A percentile compares a stretch with the other conserved stretches of the same genome.
Conservation (phyloP, 2,113 vertebrate genomes). For the Platichthys flesus region DNA sequence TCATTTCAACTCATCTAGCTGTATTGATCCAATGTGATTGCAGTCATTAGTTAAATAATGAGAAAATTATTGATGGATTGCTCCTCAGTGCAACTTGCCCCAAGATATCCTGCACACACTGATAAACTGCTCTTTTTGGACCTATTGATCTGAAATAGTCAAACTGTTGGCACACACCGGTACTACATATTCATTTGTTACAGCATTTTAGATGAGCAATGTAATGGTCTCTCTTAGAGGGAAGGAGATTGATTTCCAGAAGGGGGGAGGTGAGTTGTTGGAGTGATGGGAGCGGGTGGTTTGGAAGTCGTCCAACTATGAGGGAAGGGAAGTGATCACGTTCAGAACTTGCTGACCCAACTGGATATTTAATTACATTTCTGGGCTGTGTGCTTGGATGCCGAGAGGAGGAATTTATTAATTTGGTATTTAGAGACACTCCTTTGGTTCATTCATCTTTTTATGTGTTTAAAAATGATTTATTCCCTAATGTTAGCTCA, state of each 20-base stretch:
- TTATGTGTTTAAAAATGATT: constrained; percentile 2
- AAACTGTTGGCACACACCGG: constrained; percentile 19
- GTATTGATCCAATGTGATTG: constrained; percentile 25
- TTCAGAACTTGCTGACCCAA: constrained; percentile 69
- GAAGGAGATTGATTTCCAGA: constrained; percentile 68
- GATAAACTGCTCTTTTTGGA: constrained; percentile 55
- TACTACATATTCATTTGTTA: constrained; percentile 31
- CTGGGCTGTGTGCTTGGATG: constrained; percentile 49
- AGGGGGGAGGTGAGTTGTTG: constrained; percentile 20
- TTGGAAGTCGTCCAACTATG: constrained; percentile 35
- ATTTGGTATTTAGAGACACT: constrained; percentile 35
- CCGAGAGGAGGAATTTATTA: constrained; percentile 62
- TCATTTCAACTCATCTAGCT: constrained; percentile 8
- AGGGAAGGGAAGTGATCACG: constrained; percentile 42
- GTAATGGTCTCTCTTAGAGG: constrained; percentile 45
- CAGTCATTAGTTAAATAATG: constrained; percentile 39
- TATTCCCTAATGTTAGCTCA: not conserved
- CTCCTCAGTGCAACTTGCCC: constrained; percentile 25
- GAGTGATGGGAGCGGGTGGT: constrained; percentile 29
- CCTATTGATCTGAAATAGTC: constrained; percentile 53
- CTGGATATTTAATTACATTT: constrained; percentile 75
- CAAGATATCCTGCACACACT: constrained; percentile 27
- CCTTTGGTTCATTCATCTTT: not conserved
- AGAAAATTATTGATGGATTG: constrained; percentile 42
- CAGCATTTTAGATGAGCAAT: constrained; percentile 54